A percentile compares a stretch with the other conserved stretches of the same genome.
phyloP scores from a whole-genome alignment of 2,888 invertebrate species.

The Galerucella calmariensis region DNA sequence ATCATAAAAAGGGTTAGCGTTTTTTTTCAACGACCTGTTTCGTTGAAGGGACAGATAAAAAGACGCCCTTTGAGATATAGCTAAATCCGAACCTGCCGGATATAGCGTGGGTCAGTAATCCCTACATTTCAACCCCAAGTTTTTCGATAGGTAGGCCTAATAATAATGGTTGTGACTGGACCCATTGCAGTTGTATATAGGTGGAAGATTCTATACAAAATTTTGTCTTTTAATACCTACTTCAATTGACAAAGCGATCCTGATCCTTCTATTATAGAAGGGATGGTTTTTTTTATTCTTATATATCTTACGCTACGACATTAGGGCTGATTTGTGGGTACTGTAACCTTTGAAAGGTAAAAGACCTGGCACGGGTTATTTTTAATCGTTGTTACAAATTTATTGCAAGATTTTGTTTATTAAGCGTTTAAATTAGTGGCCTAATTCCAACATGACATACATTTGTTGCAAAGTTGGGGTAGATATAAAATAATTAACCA shows the following conservation, averaged over 20 bases:
- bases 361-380: conserved; percentile 1
- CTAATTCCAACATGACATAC: too few species aligned
- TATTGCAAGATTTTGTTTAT: too few species aligned
- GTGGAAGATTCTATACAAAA: conserved; percentile 12
- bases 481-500: too few species aligned
- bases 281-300: conserved; percentile 25
- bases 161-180: conserved; percentile 14
- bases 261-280: conserved; percentile 30
- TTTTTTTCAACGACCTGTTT: conserved; percentile 14
- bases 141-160: conserved; percentile 17
- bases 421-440: too few species aligned
- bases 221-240: conserved; percentile 35
- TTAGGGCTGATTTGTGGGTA: conserved; percentile 16
- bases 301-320: conserved; percentile 19
- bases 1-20: background rate
- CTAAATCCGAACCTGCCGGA: conserved; percentile 19
- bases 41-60: background rate
- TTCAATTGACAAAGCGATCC: conserved; percentile 34
- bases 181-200: conserved; percentile 16
- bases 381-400: background rate
- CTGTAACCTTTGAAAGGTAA: conserved; percentile 6
- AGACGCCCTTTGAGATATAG: background rate
- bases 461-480: too few species aligned
- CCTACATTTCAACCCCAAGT: conserved; percentile 16
- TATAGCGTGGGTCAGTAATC: conserved; percentile 24